A percentile compares a stretch with the other conserved stretches of the same genome.
Evolutionary conservation across 2,113 vertebrate species (phyloP).

Genomic region (Calidris pygmaea): DNA sequence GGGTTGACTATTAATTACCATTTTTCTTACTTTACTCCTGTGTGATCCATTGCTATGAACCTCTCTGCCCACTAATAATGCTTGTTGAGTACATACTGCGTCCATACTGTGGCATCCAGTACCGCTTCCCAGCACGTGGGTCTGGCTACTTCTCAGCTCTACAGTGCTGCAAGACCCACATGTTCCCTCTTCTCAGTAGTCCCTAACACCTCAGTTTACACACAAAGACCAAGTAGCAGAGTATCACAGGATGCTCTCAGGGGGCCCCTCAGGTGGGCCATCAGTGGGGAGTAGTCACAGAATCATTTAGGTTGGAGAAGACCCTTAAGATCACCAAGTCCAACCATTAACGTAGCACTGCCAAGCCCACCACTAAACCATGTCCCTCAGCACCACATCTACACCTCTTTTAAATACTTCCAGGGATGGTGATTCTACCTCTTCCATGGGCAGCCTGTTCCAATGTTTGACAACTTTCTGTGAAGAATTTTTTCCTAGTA

Average conservation of each 20-base stretch:
- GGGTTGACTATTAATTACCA: neutral
- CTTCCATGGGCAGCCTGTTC: neutral
- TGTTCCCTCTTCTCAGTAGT: neutral
- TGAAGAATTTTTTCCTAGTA: neutral
- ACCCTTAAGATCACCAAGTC: fast-evolving
- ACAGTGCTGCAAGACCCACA: neutral
- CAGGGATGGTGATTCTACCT: neutral
- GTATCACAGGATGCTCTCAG: neutral
- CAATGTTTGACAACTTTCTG: neutral
- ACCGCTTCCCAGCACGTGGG: neutral
- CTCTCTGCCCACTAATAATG: neutral
- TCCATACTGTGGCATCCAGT: neutral
- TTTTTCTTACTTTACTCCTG: neutral
- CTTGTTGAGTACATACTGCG: neutral
- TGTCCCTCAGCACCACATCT: neutral
- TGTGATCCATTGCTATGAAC: neutral
- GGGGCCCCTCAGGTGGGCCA: neutral
- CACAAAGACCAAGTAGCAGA: neutral
- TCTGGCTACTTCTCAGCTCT: neutral
- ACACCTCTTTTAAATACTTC: neutral
- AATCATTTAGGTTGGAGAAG: neutral
- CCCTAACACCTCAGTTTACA: neutral
- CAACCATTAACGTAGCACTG: neutral
- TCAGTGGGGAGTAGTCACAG: neutral
- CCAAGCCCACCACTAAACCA: neutral